These are phyloP conservation scores for Palythoa heliodiscus DNA, from an alignment of 92 coral and sea anemone species.

Conservation along the genomic window DNA sequence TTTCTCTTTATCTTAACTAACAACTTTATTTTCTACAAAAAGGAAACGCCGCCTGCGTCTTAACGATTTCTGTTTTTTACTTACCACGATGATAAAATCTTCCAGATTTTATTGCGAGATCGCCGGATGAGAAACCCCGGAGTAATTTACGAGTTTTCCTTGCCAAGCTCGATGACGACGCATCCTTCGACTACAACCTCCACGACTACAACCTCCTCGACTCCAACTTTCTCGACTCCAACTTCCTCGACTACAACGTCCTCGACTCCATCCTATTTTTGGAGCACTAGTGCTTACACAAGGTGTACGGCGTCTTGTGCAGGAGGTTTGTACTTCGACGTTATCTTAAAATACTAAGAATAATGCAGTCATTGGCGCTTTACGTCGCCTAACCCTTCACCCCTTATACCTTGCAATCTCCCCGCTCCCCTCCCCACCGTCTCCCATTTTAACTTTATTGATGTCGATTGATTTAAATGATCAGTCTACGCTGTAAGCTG, in stretches of 20 bases:
- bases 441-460: background rate
- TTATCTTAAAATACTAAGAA: no score
- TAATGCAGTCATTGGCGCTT: no score
- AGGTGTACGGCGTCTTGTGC: constrained; percentile 78
- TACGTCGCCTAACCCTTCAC: background rate
- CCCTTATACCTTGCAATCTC: background rate
- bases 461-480: background rate
- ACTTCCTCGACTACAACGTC: constrained; percentile 6
- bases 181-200: constrained; percentile 57
- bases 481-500: no score
- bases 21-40: no score
- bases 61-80: no score
- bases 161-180: constrained; percentile 68
- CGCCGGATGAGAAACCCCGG: constrained; percentile 60
- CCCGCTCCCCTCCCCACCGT: background rate
- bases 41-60: no score
- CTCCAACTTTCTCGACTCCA: constrained; percentile 51
- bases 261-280: constrained; percentile 57
- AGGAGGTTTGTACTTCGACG: constrained; percentile 72
- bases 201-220: constrained; percentile 54
- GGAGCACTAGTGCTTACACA: constrained; percentile 76
- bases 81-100: background rate
- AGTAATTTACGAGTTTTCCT: constrained; percentile 79
- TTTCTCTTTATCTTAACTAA: no score
- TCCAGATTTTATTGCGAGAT: constrained; percentile 60